These are phyloP conservation scores for Drosophila ohnishii DNA, from an alignment of 1,140 invertebrate genomes.

Conservation along the genomic window DNA sequence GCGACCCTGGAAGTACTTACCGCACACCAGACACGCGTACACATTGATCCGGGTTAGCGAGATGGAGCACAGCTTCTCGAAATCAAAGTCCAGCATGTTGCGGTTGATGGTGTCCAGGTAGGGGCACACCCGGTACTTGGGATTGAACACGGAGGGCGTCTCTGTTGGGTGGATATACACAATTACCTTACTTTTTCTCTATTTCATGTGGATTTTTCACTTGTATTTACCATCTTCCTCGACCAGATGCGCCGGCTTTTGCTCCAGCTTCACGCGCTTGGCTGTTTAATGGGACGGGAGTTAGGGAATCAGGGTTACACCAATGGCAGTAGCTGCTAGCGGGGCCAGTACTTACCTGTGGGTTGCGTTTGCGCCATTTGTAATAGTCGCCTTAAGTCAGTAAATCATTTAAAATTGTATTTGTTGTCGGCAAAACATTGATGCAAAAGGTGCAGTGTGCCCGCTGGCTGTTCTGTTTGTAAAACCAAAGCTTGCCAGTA, in stretches of 20 bases:
- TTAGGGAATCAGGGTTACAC: neutral
- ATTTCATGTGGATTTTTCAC: rapidly evolving
- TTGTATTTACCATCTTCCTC: constrained; percentile 65
- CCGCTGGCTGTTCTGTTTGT: neutral
- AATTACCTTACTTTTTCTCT: neutral
- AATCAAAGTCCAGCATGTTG: constrained; percentile 99
- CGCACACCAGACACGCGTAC: constrained; percentile 99
- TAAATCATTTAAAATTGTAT: constrained; percentile 23
- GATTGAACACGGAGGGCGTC: constrained; percentile 81
- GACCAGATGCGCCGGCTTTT: constrained; percentile 36
- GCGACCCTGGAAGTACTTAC: constrained; percentile 99
- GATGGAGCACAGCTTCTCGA: constrained; percentile 99
- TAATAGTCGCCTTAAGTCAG: constrained; percentile 1
- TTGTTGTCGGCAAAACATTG: constrained; percentile 23
- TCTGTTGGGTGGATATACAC: constrained; percentile 23
- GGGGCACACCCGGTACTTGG: constrained; percentile 87
- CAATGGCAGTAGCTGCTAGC: neutral
- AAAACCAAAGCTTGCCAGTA: neutral
- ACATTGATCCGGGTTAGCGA: constrained; percentile 99
- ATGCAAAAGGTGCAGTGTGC: neutral
- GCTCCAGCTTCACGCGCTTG: constrained; percentile 60
- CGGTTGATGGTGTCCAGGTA: constrained; percentile 98
- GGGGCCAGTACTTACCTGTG: constrained; percentile 21
- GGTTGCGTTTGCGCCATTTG: constrained; percentile 56
- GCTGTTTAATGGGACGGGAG: constrained; percentile 9